Evolutionary conservation across 2,888 invertebrate species (phyloP).

Genomic region (Stenchaetothrips biformis): DNA sequence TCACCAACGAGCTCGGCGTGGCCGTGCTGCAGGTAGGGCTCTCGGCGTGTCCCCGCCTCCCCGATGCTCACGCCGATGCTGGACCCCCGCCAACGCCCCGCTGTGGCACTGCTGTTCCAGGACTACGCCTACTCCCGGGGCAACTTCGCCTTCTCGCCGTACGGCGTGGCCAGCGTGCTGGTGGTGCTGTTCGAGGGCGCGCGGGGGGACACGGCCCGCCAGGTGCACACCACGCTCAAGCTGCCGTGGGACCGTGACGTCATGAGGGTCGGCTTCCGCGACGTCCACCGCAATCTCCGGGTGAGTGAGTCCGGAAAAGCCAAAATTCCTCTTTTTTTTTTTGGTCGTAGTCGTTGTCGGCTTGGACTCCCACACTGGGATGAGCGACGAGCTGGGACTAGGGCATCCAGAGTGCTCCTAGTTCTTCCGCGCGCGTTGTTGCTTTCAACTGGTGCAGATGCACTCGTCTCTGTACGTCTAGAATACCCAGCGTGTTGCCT

Average conservation of each 20-base stretch:
- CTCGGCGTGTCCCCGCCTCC: not conserved
- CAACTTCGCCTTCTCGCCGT: constrained; percentile 80
- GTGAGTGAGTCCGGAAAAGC: constrained; percentile 50
- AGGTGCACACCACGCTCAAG: constrained; percentile 64
- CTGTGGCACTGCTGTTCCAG: constrained; percentile 35
- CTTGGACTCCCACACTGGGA: too few relatives aligned
- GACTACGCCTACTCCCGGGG: constrained; percentile 39
- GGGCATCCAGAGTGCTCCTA: too few relatives aligned
- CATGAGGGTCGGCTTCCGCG: constrained; percentile 72
- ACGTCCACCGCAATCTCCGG: constrained; percentile 75
- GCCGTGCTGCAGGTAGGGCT: constrained; percentile 56
- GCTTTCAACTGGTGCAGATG: too few relatives aligned
- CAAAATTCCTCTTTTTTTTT: too few relatives aligned
- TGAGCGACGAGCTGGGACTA: too few relatives aligned
- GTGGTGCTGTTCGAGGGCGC: constrained; percentile 76
- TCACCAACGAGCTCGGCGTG: constrained; percentile 68
- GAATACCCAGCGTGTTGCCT: too few relatives aligned
- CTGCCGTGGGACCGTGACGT: constrained; percentile 68
- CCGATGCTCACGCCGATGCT: not conserved
- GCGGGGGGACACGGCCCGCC: constrained; percentile 63
- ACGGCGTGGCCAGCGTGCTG: constrained; percentile 73
- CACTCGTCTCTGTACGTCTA: too few relatives aligned
- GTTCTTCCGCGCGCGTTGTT: too few relatives aligned
- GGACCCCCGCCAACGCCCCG: not conserved
- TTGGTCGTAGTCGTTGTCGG: too few relatives aligned